Evolutionary conservation across 2,888 invertebrate species (phyloP).

Genomic region (Tricholauxania praeusta): DNA sequence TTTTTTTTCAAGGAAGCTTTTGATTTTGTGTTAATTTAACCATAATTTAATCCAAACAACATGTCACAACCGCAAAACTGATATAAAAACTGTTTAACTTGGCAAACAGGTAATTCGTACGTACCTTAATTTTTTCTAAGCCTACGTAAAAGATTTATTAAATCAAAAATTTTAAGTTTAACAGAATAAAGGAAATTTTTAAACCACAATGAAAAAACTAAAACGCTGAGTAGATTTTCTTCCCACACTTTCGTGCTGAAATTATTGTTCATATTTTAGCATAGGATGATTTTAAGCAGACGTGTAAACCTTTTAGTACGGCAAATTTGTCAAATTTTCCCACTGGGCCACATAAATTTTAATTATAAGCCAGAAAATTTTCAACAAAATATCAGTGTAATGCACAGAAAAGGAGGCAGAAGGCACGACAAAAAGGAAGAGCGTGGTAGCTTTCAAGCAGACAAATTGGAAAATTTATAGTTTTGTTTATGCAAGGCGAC

Average conservation of each 20-base stretch:
- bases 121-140: no score
- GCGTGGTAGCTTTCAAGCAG: background rate
- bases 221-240: no score
- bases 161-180: no score
- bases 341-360: conserved; percentile 42
- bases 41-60: no score
- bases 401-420: conserved; percentile 26
- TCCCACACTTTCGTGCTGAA: background rate
- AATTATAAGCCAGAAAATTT: conserved; percentile 40
- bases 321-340: conserved; percentile 18
- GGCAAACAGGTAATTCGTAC: no score
- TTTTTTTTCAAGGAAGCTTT: no score
- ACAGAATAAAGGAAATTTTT: no score
- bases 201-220: no score
- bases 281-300: background rate
- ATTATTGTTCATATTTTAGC: background rate
- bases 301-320: background rate
- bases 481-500: conserved; percentile 19
- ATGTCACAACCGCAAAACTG: background rate
- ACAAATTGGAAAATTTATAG: conserved; percentile 34
- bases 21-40: no score
- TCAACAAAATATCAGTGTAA: conserved; percentile 32
- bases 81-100: no score
- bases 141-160: no score
- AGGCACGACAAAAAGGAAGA: no score